phyloP scores from a whole-genome alignment of 2,888 invertebrate genomes.

The Cephus runcator region DNA sequence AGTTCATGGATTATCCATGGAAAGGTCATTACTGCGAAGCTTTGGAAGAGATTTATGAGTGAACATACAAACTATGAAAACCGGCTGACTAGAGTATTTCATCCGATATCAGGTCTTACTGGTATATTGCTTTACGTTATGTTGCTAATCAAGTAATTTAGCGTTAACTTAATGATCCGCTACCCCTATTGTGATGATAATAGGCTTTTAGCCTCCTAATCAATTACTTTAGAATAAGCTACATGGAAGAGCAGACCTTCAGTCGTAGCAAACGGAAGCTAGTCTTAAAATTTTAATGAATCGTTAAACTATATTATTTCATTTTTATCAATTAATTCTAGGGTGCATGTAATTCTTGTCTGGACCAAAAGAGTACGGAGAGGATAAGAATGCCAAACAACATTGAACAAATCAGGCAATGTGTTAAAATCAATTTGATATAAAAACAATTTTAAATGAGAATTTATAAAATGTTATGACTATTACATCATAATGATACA shows the following conservation, averaged over 20 bases:
- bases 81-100: slow-evolving; percentile 53
- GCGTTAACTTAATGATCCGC: slow-evolving; percentile 41
- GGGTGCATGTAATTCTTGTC: slow-evolving; percentile 20
- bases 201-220: slow-evolving; percentile 34
- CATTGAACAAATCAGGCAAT: not conserved
- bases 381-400: slow-evolving; percentile 45
- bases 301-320: slow-evolving; percentile 35
- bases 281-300: slow-evolving; percentile 40
- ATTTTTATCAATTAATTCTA: slow-evolving; percentile 19
- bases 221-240: slow-evolving; percentile 55
- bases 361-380: slow-evolving; percentile 31
- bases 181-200: slow-evolving; percentile 40
- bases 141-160: slow-evolving; percentile 44
- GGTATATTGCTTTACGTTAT: slow-evolving; percentile 53
- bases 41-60: not conserved
- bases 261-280: slow-evolving; percentile 56
- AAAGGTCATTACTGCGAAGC: not conserved
- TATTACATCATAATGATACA: slow-evolving; percentile 31
- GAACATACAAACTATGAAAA: slow-evolving; percentile 11
- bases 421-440: slow-evolving; percentile 15
- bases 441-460: not conserved
- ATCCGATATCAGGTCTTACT: slow-evolving; percentile 57
- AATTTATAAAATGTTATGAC: slow-evolving; percentile 29
- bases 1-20: not conserved
- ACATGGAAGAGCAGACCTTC: slow-evolving; percentile 61